A percentile compares a stretch with the other conserved stretches of the same genome.
These are phyloP conservation scores for Resseliella maxima DNA, from an alignment of 2,888 invertebrate species.

Conservation along the genomic window DNA sequence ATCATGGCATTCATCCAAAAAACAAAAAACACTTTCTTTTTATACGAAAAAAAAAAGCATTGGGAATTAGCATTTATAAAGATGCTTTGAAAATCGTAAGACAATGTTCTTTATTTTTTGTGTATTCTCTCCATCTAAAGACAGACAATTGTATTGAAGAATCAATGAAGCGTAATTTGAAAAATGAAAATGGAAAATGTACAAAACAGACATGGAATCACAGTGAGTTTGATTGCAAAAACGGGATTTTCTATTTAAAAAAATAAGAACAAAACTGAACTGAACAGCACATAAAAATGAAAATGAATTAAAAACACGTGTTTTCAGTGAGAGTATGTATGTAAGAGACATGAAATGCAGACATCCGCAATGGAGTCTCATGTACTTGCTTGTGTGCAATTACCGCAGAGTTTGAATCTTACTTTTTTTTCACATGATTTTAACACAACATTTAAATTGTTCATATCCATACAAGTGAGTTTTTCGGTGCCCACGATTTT, in stretches of 20 bases:
- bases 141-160: neutral
- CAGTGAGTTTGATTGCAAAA: too few species aligned
- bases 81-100: neutral
- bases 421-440: too few species aligned
- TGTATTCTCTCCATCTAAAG: too few species aligned
- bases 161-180: neutral
- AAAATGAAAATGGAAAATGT: too few species aligned
- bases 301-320: slow-evolving; percentile 23
- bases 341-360: neutral
- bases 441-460: too few species aligned
- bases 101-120: too few species aligned
- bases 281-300: neutral
- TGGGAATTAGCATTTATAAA: neutral
- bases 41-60: too few species aligned
- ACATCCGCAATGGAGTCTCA: neutral
- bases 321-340: neutral
- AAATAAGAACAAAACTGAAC: too few species aligned
- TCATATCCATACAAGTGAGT: too few species aligned
- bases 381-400: neutral
- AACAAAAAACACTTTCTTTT: neutral
- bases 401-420: too few species aligned
- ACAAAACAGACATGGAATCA: too few species aligned
- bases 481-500: neutral
- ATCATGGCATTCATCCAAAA: neutral
- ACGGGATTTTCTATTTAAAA: neutral